Conservation (phyloP, 2,888 invertebrate genomes). For the Acanthacorydalis orientalis region DNA sequence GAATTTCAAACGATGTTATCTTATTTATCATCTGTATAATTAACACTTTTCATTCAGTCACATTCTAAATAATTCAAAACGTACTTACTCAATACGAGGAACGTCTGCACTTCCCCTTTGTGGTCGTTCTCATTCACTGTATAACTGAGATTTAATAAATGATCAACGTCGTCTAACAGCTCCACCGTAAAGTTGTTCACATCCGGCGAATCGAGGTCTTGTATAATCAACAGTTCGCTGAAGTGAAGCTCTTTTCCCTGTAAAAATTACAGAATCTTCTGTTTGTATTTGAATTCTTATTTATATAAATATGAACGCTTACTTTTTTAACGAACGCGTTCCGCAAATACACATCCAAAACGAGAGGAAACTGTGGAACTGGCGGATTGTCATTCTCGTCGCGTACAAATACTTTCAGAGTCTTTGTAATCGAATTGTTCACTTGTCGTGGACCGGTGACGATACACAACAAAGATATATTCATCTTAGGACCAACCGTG, state of each 20-base stretch:
- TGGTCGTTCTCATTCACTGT: slow-evolving; percentile 19
- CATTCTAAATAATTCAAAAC: neutral
- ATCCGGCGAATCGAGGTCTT: slow-evolving; percentile 24
- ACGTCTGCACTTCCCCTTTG: slow-evolving; percentile 16
- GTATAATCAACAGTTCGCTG: slow-evolving; percentile 21
- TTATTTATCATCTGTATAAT: too few species aligned
- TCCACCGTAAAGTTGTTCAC: slow-evolving; percentile 25
- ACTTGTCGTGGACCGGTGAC: slow-evolving; percentile 23
- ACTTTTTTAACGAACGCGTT: slow-evolving; percentile 18
- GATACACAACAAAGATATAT: slow-evolving; percentile 25
- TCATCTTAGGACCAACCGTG: slow-evolving; percentile 19
- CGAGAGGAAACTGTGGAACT: slow-evolving; percentile 19
- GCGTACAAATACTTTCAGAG: slow-evolving; percentile 29
- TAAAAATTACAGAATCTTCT: slow-evolving; percentile 8
- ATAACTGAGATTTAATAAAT: slow-evolving; percentile 24
- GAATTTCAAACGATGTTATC: too few species aligned
- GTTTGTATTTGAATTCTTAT: neutral
- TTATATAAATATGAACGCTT: slow-evolving; percentile 7
- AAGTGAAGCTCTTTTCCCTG: slow-evolving; percentile 24
- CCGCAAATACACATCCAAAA: slow-evolving; percentile 18
- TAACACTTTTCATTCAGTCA: too few species aligned
- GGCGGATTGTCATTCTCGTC: slow-evolving; percentile 33
- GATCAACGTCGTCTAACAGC: slow-evolving; percentile 21
- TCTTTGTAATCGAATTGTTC: slow-evolving; percentile 19
- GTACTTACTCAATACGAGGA: slow-evolving; percentile 20